These are phyloP conservation scores for Tupaia chinensis DNA, from an alignment of 2,113 vertebrate species.

Conservation along the genomic window DNA sequence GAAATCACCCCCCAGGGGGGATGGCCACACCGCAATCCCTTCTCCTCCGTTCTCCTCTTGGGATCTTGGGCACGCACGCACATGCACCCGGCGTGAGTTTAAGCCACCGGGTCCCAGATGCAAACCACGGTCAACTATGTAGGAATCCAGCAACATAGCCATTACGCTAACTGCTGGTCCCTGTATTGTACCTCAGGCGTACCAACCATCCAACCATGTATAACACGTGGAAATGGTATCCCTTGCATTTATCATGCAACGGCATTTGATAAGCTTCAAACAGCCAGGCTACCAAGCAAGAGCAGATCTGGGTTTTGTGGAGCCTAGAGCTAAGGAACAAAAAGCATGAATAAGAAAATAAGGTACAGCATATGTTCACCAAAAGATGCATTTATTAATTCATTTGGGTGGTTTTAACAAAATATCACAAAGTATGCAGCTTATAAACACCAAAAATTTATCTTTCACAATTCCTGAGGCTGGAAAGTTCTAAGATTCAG, in stretches of 20 bases:
- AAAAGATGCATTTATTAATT: not conserved
- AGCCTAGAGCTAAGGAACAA: conserved; percentile 5
- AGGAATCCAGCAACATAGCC: no score
- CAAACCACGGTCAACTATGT: no score
- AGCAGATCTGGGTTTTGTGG: not conserved
- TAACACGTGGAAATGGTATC: not conserved
- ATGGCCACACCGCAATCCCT: no score
- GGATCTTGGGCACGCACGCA: no score
- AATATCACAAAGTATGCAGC: not conserved
- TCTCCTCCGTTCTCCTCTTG: no score
- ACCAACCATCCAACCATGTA: not conserved
- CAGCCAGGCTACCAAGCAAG: not conserved
- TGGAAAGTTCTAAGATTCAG: not conserved
- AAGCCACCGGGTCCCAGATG: no score
- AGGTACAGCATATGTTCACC: not conserved
- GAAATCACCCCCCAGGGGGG: no score
- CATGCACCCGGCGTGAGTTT: no score
- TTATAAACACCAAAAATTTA: not conserved
- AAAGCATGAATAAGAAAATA: not conserved
- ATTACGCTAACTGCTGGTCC: no score
- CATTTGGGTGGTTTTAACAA: not conserved
- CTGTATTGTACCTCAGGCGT: not conserved
- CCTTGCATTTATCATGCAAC: not conserved
- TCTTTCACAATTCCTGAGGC: not conserved
- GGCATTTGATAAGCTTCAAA: not conserved